Conservation (phyloP, 2,797 vertebrate genomes). For the Neosilurus mollespiculum region DNA sequence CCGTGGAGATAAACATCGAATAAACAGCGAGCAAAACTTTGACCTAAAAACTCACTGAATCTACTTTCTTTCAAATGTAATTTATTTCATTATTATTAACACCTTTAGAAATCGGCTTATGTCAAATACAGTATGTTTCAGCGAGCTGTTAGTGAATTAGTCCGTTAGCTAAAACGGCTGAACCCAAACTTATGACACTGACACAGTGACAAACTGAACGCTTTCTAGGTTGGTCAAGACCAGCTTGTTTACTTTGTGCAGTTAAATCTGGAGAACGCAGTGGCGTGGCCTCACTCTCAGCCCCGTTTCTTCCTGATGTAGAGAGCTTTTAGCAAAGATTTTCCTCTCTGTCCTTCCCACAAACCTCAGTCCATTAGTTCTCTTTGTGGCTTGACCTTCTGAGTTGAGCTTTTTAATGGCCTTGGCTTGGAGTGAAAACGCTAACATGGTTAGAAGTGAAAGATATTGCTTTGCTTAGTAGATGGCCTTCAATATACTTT, state of each 20-base stretch:
- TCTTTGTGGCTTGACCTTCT: conserved; percentile 28
- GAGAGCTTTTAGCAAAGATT: conserved; percentile 16
- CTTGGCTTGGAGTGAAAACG: conserved; percentile 4
- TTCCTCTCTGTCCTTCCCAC: conserved; percentile 6
- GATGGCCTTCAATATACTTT: neutral
- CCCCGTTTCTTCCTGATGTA: neutral
- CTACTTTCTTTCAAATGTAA: neutral
- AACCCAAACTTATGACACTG: neutral
- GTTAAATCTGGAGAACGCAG: neutral
- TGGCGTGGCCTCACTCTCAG: neutral
- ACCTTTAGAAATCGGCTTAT: neutral
- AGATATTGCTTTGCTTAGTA: neutral
- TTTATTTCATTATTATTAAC: neutral
- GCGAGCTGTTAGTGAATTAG: neutral
- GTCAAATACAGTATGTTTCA: neutral
- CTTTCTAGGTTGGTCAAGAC: neutral
- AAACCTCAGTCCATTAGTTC: conserved; percentile 28
- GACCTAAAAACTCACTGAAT: neutral
- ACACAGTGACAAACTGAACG: neutral
- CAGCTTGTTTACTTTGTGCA: neutral
- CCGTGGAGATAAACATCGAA: neutral
- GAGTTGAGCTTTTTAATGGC: conserved; percentile 14
- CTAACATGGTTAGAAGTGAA: conserved; percentile 18
- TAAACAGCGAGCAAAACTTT: neutral
- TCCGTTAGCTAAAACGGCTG: neutral